Conservation (phyloP, 2,113 vertebrate genomes). For the Bubo scandiacus region DNA sequence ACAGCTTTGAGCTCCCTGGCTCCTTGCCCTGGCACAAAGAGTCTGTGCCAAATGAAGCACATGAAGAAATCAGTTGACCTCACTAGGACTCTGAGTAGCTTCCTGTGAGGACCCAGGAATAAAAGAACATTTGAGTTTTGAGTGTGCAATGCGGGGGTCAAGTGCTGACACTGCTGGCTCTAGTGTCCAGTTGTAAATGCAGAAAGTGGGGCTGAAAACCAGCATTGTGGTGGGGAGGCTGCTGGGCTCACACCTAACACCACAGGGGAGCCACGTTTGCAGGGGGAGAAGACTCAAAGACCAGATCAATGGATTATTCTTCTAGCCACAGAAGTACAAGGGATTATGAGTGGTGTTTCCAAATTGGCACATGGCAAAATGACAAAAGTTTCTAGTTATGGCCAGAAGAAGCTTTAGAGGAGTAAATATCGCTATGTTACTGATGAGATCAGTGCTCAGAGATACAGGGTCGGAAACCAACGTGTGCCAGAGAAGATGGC, state of each 20-base stretch:
- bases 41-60: neutral
- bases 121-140: too few species aligned
- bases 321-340: too few species aligned
- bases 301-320: neutral
- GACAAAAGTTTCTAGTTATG: neutral
- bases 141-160: neutral
- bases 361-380: neutral
- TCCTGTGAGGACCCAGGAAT: neutral
- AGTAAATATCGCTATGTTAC: neutral
- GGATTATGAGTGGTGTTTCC: neutral
- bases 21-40: neutral
- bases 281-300: too few species aligned
- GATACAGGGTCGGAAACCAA: too few species aligned
- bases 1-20: neutral
- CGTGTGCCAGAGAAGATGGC: neutral
- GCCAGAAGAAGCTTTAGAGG: neutral
- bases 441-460: neutral
- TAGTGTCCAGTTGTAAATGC: accelerated
- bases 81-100: neutral
- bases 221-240: accelerated
- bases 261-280: neutral
- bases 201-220: neutral
- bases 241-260: neutral
- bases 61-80: neutral
- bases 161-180: neutral